Evolutionary conservation across 2,888 invertebrate species (phyloP), one percentile per base, ranked within the genome.

Genomic region (Ischnus inquisitorius): DNA sequence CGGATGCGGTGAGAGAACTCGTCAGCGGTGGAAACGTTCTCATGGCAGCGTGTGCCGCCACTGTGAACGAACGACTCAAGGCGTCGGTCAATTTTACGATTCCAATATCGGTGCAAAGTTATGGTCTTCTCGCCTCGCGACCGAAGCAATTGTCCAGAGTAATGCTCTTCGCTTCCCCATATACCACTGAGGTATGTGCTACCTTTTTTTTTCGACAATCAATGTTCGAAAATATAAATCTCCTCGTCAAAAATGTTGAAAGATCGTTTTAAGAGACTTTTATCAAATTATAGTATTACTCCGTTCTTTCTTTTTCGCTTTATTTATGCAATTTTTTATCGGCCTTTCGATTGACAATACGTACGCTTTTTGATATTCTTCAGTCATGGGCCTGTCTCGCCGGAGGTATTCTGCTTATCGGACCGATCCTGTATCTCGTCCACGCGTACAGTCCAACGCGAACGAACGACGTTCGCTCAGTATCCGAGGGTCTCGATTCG

Each of bases 351-450:
- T n/a, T 46, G 10, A 34, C 1, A 1, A 2, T 14, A 46, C n/a
- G 16, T 51, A 19, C 16, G 14, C 8, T 34, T 10, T 28, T 34
- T 54, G n/a, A 12, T 2, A 60, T 79, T 85, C 87, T 92, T 22
- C 92, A 98, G 97, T 97, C 97, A 0, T 98, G 98, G 98, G 94
- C 96, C 3, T 97, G 97, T 87, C 94, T 98, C 69, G 95, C 96
- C 0, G 95, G 95, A n/a, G 95, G 97, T 1, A 96, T 98, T 25
- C 90, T 97, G 10, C 90, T 97, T 22, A 97, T 97, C 94, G 97
- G 97, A 0, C 98, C 98, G 0, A 94, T 96, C 16, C 94, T 98
- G 28, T 97, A 96, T 92, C 90, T 95, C 3, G 95, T 98, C 16
- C 97, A 98, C 92, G 95, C 95, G 8, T 93, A 95, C 72, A 97